Base-by-base conservation (phyloP, 2,888 invertebrate genomes). In the Patella depressa region DNA sequence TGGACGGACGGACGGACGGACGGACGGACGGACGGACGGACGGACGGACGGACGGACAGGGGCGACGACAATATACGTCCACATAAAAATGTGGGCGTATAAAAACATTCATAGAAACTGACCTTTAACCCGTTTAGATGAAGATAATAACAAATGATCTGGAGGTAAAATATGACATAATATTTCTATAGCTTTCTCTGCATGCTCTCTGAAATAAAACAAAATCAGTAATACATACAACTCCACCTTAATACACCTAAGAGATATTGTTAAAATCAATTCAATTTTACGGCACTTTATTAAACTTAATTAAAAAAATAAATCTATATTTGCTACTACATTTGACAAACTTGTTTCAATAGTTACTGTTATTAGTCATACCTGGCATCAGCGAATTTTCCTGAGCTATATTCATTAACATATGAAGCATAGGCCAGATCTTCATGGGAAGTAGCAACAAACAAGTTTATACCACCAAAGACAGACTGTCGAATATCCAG, bases 401-500 rank as follows among this genome's bases (percentile, higher is more conserved):
- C 97, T 0, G 96, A 95, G 87, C 95, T 96, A 92, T 98, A 98
- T 92, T 98, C 97, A 78, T 95, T 94, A 72, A 97, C 97, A 91
- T 98, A 98, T 15, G 96, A 94, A 72, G 97, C 97, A 92, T 98
- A 98, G 0, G 97, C 97, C 71, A 98, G 93, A 93, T 98, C 97
- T 92, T 98, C 97, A 91, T 96, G 96, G 53, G 96, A 96, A 53
- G 96, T 94, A 0, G 97, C 98, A 84, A 98, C 96, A 91, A 96
- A 95, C 82, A 98, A 94, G 92, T 96, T 97, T 90, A 94, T 94
- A 88, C 95, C 95, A 0, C 96, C 96, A 93, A 96, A 97, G 87
- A 97, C 94, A 75, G 93, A 92, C 86, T 94, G 94, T 79, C 96
- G 94, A 65, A 96, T 95, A 71, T 93, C 93, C 80, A 97, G 92